Evolutionary conservation across 1,140 invertebrate species (phyloP).

Genomic region (Vanessa tameamea): DNA sequence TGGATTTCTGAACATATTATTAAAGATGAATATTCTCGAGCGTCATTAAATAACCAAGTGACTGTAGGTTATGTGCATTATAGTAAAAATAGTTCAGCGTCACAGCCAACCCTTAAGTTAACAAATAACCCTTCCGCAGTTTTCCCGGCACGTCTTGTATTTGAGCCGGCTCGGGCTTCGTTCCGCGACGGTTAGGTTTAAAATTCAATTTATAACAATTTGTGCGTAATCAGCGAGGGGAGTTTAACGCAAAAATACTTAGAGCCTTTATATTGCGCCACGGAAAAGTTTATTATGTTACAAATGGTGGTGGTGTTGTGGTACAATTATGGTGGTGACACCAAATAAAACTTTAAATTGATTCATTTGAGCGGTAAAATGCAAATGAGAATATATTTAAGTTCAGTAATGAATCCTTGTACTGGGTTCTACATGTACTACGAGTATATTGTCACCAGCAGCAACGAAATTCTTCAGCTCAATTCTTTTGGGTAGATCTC

Average conservation of each 20-base stretch:
- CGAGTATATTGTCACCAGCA: too few relatives aligned
- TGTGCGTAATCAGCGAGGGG: constrained; percentile 73
- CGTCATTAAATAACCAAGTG: too few relatives aligned
- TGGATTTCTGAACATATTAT: too few relatives aligned
- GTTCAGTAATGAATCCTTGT: too few relatives aligned
- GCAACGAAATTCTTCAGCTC: too few relatives aligned
- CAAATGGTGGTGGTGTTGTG: constrained; percentile 48
- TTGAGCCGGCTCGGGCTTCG: constrained; percentile 35
- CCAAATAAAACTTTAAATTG: background rate
- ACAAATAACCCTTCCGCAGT: constrained; percentile 29
- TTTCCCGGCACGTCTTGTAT: constrained; percentile 51
- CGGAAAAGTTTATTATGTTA: constrained; percentile 37
- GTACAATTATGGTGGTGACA: background rate
- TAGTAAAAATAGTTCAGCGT: background rate
- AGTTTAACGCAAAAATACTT: constrained; percentile 44
- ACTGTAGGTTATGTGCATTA: too few relatives aligned
- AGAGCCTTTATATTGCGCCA: constrained; percentile 31
- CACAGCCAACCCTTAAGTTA: constrained; percentile 22
- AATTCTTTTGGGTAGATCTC: too few relatives aligned
- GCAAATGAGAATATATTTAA: too few relatives aligned
- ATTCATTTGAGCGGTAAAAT: background rate
- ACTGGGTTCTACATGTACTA: too few relatives aligned
- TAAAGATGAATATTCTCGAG: too few relatives aligned
- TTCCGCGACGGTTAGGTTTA: constrained; percentile 66
- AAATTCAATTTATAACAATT: constrained; percentile 81